phyloP scores from a whole-genome alignment of 2,113 vertebrate species.

The Odocoileus virginianus region DNA sequence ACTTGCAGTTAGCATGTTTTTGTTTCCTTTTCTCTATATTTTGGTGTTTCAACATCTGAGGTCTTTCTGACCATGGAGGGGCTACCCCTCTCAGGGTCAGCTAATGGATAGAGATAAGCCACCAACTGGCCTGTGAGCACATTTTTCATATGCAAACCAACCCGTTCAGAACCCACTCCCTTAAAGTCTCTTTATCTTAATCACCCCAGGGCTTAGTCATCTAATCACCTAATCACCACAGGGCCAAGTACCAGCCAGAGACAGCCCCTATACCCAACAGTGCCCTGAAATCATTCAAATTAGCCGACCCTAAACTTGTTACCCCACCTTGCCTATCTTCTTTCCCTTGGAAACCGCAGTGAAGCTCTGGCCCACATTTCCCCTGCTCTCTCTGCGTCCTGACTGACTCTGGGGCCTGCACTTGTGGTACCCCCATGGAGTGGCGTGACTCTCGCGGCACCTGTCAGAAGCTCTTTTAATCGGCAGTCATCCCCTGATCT shows the following conservation, averaged over 20 bases:
- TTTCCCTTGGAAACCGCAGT: background rate
- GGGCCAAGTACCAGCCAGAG: background rate
- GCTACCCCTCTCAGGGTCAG: background rate
- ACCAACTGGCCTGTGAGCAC: background rate
- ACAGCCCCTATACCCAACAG: background rate
- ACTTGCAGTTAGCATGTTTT: background rate
- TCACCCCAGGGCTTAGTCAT: background rate
- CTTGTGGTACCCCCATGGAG: fast-evolving
- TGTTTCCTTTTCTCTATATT: background rate
- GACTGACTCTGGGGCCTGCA: background rate
- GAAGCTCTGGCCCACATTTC: background rate
- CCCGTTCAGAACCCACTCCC: background rate
- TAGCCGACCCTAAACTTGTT: background rate
- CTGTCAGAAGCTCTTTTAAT: background rate
- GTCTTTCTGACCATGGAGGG: background rate
- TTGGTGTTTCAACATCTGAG: background rate
- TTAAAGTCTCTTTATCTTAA: background rate
- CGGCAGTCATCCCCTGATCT: background rate
- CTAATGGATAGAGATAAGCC: background rate
- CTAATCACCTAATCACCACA: background rate
- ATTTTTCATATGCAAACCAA: background rate
- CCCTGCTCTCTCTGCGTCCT: background rate
- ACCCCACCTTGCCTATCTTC: background rate
- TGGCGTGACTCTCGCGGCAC: background rate
- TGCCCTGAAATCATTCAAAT: background rate